Base-by-base conservation (phyloP, 1,140 invertebrate genomes). In the Drosophila paulistorum region DNA sequence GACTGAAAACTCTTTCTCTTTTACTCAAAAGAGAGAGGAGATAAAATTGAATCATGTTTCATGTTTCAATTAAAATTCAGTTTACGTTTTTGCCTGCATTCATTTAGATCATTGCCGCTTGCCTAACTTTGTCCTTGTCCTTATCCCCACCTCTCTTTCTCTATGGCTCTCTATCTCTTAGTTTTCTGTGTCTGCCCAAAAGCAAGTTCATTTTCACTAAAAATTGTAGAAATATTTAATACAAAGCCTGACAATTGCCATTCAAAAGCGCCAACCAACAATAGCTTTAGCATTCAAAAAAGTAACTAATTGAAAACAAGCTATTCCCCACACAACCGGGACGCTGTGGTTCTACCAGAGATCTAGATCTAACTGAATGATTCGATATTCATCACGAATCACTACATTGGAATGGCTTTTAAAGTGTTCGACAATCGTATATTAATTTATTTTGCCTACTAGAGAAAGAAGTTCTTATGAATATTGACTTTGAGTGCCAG, bases 11-110 rank as follows among this genome's bases (percentile, higher is more conserved):
- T n/a, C n/a, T n/a, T n/a, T n/a, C n/a, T n/a, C n/a, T n/a, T n/a
- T n/a, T n/a, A n/a, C n/a, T n/a, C n/a, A n/a, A n/a, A n/a, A n/a
- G n/a, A n/a, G 45, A 51, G 48, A 59, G 57, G 55, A 13, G 39
- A 39, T 20, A 45, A 62, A 77, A 77, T 77, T 77, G 62, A 77
- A 77, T 77, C 68, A 77, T 71, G 66, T 55, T 65, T 61, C 67
- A 65, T 77, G 74, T 66, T 77, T 77, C 74, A 77, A 77, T 77
- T 77, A 71, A 77, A 77, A 77, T 77, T 77, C 75, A 65, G 75
- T 77, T 71, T 45, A 68, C 67, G 75, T 71, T 71, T 59, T 61
- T 26, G 33, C 65, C 55, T 57, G 61, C 74, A 66, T 71, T 71
- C 75, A 77, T 77, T 77, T 65, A 77, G 74, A 77, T 77, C 74